These are phyloP conservation scores for Xenus cinereus DNA, from an alignment of 2,113 vertebrate species.

Conservation along the genomic window DNA sequence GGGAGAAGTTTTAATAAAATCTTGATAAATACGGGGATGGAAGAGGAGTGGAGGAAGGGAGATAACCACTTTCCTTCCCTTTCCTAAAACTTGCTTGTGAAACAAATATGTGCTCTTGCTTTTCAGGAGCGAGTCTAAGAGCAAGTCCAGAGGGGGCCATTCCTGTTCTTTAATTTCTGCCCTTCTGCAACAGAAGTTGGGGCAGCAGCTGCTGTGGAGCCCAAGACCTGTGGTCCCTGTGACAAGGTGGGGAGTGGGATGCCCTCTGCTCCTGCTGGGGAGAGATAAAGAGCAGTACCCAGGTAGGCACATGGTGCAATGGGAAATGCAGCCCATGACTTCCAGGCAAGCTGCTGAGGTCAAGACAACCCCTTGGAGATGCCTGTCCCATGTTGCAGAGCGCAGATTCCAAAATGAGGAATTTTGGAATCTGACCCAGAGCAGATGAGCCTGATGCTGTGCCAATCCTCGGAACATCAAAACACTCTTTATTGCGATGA, in stretches of 20 bases:
- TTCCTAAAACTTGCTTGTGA: not conserved
- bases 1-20: not conserved
- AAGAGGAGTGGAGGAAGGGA: not conserved
- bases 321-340: rapidly evolving
- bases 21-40: not conserved
- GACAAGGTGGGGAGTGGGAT: not conserved
- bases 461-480: rapidly evolving
- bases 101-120: not conserved
- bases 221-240: not conserved
- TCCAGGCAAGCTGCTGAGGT: not conserved
- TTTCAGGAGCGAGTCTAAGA: rapidly evolving
- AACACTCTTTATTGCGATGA: not conserved
- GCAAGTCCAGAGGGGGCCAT: not conserved
- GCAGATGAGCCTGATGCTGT: not conserved
- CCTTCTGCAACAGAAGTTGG: not conserved
- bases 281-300: not conserved
- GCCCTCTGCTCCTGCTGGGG: not conserved
- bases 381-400: rapidly evolving
- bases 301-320: not conserved
- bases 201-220: not conserved
- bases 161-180: not conserved
- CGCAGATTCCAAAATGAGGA: not conserved
- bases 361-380: not conserved
- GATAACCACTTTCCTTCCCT: not conserved
- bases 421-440: not conserved